phyloP scores from a whole-genome alignment of 2,888 invertebrate genomes.

The Synanthedon myopaeformis region DNA sequence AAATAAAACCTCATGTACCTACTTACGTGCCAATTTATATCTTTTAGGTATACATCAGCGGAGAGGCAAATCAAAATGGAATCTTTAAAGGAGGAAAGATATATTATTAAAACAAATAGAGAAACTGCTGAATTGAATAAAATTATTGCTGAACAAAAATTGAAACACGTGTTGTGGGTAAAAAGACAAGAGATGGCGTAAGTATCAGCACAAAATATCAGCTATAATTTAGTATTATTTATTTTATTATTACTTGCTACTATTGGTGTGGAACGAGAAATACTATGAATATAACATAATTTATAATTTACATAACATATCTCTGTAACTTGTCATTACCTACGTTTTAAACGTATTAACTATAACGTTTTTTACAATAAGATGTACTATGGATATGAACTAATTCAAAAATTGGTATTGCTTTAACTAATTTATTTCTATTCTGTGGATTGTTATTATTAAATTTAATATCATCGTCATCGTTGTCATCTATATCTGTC shows the following conservation, averaged over 20 bases:
- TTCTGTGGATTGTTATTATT: too few relatives aligned
- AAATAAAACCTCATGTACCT: neutral
- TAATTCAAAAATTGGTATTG: too few relatives aligned
- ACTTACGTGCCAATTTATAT: neutral
- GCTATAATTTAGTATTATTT: neutral
- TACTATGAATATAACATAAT: too few relatives aligned
- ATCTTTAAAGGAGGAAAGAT: constrained; percentile 50
- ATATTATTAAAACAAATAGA: constrained; percentile 54
- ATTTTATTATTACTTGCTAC: neutral
- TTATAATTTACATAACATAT: too few relatives aligned
- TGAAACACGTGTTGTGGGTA: constrained; percentile 61
- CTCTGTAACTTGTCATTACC: too few relatives aligned
- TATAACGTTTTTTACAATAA: too few relatives aligned
- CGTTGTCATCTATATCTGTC: too few relatives aligned
- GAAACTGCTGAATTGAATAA: constrained; percentile 73
- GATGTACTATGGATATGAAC: too few relatives aligned
- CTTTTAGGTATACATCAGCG: constrained; percentile 26
- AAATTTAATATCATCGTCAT: too few relatives aligned
- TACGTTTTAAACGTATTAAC: too few relatives aligned
- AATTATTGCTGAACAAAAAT: constrained; percentile 70
- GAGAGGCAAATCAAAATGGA: constrained; percentile 55
- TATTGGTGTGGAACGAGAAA: neutral
- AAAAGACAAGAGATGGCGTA: constrained; percentile 55
- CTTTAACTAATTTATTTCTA: too few relatives aligned
- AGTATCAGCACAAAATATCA: constrained; percentile 15